Evolutionary conservation across 2,113 vertebrate genomes (phyloP).

Genomic region (Podilymbus podiceps): DNA sequence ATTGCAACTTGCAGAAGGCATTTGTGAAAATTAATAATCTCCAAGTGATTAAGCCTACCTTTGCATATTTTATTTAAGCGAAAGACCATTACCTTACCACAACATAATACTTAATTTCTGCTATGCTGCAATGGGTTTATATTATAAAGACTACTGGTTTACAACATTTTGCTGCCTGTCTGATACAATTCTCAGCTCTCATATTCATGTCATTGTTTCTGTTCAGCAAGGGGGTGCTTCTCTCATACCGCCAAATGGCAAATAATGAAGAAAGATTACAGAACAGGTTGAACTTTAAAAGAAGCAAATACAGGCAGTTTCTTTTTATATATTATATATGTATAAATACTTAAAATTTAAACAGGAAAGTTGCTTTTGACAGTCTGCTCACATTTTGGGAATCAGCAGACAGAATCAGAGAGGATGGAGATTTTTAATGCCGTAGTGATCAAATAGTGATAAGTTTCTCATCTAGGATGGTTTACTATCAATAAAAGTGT

Average conservation of each 20-base stretch:
- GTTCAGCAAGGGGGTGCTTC: background rate
- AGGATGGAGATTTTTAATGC: background rate
- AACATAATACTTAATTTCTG: background rate
- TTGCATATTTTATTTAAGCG: background rate
- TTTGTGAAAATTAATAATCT: background rate
- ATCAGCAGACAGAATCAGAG: background rate
- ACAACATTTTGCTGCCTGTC: background rate
- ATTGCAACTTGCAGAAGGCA: background rate
- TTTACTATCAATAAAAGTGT: background rate
- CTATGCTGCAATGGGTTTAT: background rate
- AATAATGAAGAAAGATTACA: constrained; percentile 24
- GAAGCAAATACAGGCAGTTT: background rate
- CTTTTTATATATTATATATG: background rate
- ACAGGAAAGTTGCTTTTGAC: background rate
- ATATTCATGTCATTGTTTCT: background rate
- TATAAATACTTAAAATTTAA: background rate
- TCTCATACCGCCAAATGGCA: background rate
- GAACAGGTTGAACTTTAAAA: background rate
- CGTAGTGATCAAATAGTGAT: background rate
- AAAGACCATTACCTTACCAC: background rate
- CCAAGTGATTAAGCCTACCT: background rate
- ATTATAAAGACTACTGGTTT: background rate
- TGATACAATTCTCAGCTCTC: background rate
- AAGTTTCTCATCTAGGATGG: background rate
- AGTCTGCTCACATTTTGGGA: background rate